Evolutionary conservation across 2,797 vertebrate genomes (phyloP), one percentile per base, ranked within the genome.

Genomic region (Paedocypris micromegethes): DNA sequence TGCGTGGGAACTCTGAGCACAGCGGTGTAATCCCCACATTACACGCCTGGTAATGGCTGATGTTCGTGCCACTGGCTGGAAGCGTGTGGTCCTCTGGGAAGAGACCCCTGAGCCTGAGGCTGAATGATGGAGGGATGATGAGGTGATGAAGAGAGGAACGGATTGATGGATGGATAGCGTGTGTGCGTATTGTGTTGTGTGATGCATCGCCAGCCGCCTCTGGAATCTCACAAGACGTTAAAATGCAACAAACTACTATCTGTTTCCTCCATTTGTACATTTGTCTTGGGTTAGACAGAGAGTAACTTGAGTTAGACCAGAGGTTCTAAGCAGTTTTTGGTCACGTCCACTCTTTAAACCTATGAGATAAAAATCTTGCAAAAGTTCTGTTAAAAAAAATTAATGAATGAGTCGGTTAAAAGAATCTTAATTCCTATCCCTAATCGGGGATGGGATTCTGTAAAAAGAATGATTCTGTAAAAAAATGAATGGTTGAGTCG

Each of bases 1-100:
- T 63, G 59, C 5, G 60, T 39, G 64, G 54, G 68, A 40, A 60
- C 43, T 9, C 50, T 0, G 9, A 69, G 58, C 58, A 9, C 67
- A 69, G 51, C 23, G 52, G 68, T 63, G 46, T 70, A 70, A 63
- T 70, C 52, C 41, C 45, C 55, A 63, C 52, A 63, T 70, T 70
- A 70, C 68, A 70, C 41, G 52, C 59, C 63, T 52, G 2, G 6
- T 63, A 56, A 70, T 70, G 67, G 58, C 45, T 55, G 45, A 61
- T 54, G 58, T 62, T 62, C 40, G 23, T 5, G 43, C 58, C 40
- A 69, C n/a, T 42, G 45, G 52, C 59, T 63, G 59, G 59, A 69
- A 69, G 50, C n/a, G 45, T 56, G 59, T 41, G 3, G 51, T 48
- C 58, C 45, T 5, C 48, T 53, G 48, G 54, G 58, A 37, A 73